Percentiles rank a stretch among this genome's conserved stretches.
phyloP scores from a whole-genome alignment of 1,140 invertebrate genomes.

The Coenobita brevimanus region DNA sequence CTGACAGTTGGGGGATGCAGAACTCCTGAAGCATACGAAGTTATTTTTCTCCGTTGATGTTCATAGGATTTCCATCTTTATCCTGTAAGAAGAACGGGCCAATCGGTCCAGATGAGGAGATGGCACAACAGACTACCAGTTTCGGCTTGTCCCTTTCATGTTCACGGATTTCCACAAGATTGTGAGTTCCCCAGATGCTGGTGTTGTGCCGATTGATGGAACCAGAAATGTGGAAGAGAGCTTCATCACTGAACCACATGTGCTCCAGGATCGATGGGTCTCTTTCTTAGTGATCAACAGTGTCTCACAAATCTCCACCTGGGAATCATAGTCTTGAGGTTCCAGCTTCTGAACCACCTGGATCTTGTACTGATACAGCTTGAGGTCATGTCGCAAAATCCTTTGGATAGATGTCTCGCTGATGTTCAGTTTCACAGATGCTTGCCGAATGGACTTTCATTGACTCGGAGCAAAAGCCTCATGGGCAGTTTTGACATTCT shows the following conservation, averaged over 20 bases:
- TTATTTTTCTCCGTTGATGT: not conserved
- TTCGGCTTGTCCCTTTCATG: not conserved
- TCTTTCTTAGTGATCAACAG: conserved; percentile 17
- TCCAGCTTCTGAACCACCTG: conserved; percentile 19
- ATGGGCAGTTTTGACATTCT: not conserved
- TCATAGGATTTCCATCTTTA: not conserved
- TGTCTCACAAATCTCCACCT: not conserved
- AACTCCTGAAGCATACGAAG: not conserved
- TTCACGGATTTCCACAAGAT: not conserved
- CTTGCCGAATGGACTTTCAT: conserved; percentile 14
- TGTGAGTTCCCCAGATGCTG: not conserved
- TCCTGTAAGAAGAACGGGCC: not conserved
- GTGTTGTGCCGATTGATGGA: conserved; percentile 20
- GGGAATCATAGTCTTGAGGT: not conserved
- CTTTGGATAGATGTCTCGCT: conserved; percentile 11
- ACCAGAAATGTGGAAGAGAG: conserved; percentile 30
- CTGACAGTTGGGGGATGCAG: conserved; percentile 15
- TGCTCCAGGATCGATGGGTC: not conserved
- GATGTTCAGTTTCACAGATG: not conserved
- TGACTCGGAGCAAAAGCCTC: conserved; percentile 3
- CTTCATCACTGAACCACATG: conserved; percentile 18
- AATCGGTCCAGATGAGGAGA: not conserved
- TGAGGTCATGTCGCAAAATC: not conserved
- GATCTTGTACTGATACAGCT: conserved; percentile 17
- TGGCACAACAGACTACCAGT: not conserved